Percentiles rank a stretch among this genome's conserved stretches.
These are phyloP conservation scores for Dermatemys mawii DNA, from an alignment of 2,113 vertebrate species.

Conservation along the genomic window DNA sequence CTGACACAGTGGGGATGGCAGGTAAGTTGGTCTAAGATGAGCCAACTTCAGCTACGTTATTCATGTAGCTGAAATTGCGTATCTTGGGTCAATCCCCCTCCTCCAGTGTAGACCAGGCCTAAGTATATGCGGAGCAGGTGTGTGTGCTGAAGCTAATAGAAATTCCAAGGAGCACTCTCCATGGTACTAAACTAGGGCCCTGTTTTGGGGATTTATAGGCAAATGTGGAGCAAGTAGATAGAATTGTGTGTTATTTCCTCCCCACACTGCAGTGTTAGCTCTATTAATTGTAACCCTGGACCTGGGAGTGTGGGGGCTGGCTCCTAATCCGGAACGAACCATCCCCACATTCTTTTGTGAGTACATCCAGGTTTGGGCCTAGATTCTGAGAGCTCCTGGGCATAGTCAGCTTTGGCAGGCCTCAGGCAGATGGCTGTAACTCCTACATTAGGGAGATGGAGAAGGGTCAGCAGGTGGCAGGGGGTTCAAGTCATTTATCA, in stretches of 20 bases:
- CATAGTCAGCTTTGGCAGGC: background rate
- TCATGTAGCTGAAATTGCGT: too few species aligned
- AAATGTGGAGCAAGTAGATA: background rate
- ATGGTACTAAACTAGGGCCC: background rate
- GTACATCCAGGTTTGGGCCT: background rate
- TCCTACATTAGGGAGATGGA: background rate
- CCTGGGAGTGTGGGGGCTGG: background rate
- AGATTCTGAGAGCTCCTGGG: background rate
- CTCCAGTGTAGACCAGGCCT: too few species aligned
- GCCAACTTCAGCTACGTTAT: too few species aligned
- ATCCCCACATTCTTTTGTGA: background rate
- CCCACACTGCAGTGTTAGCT: background rate
- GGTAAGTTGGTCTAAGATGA: too few species aligned
- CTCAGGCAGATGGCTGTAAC: background rate
- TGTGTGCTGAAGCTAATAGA: constrained; percentile 9
- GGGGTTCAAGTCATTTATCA: constrained; percentile 19
- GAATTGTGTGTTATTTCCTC: background rate
- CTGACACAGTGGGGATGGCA: too few species aligned
- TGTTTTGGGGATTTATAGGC: background rate
- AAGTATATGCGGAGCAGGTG: background rate
- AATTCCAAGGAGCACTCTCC: background rate
- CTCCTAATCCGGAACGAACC: background rate
- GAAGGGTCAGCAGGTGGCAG: background rate
- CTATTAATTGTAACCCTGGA: background rate
- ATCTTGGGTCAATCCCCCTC: too few species aligned